Conservation (phyloP, 2,797 vertebrate species). For the Helostoma temminkii region DNA sequence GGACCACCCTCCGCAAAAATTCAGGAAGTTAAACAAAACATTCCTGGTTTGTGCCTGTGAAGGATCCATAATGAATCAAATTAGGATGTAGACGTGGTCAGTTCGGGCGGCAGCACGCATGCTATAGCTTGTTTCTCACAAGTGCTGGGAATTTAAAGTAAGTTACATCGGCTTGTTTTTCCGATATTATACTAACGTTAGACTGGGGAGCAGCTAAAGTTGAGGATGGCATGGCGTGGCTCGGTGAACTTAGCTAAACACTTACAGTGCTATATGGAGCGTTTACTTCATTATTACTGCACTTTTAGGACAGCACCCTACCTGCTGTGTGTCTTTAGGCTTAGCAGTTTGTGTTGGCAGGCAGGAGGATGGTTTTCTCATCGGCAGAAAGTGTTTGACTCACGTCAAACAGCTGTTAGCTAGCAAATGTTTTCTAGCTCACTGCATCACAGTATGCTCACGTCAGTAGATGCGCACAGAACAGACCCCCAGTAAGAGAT, state of each 20-base stretch:
- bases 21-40: conserved; percentile 85
- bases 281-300: background rate
- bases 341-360: background rate
- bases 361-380: background rate
- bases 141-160: conserved; percentile 64
- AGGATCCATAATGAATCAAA: conserved; percentile 40
- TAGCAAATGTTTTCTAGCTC: conserved; percentile 54
- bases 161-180: conserved; percentile 47
- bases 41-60: conserved; percentile 46
- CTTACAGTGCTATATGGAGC: background rate
- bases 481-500: background rate
- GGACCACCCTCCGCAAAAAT: conserved; percentile 67
- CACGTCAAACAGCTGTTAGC: conserved; percentile 56
- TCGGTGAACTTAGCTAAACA: conserved; percentile 36
- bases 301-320: background rate
- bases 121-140: conserved; percentile 47
- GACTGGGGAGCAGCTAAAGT: conserved; percentile 21
- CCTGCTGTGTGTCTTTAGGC: background rate
- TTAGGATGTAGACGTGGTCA: conserved; percentile 68
- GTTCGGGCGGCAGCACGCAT: conserved; percentile 34
- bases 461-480: conserved; percentile 23
- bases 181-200: background rate
- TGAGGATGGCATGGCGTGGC: conserved; percentile 40
- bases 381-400: conserved; percentile 7
- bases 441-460: conserved; percentile 4